phyloP scores from a whole-genome alignment of 2,888 invertebrate species.

The Fragum sueziense region DNA sequence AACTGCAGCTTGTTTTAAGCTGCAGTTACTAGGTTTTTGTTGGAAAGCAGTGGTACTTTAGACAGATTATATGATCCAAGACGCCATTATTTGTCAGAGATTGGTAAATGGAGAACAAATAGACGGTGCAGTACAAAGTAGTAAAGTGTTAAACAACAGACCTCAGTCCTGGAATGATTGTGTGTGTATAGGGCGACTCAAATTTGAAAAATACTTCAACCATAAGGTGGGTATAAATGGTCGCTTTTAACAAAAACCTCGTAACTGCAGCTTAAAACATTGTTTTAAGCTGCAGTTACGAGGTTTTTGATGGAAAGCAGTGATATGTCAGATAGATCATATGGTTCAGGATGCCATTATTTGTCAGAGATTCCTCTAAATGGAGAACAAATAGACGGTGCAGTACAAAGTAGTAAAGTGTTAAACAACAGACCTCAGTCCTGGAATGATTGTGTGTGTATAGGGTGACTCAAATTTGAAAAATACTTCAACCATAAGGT shows the following conservation, averaged over 20 bases:
- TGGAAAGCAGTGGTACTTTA: too few relatives aligned
- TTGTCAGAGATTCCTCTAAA: too few relatives aligned
- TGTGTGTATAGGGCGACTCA: constrained; percentile 76
- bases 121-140: constrained; percentile 75
- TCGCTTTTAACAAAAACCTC: too few relatives aligned
- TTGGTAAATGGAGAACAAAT: constrained; percentile 69
- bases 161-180: constrained; percentile 77
- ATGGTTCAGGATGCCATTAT: too few relatives aligned
- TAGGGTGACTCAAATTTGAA: constrained; percentile 81
- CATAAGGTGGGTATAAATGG: constrained; percentile 80
- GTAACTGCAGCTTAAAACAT: too few relatives aligned
- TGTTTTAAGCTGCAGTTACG: too few relatives aligned
- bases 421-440: constrained; percentile 65
- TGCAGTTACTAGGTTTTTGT: too few relatives aligned
- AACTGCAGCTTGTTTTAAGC: too few relatives aligned
- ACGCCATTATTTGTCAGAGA: too few relatives aligned
- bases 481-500: constrained; percentile 82
- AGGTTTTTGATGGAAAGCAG: too few relatives aligned
- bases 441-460: constrained; percentile 77
- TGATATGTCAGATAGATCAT: too few relatives aligned
- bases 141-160: constrained; percentile 70
- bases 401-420: constrained; percentile 74
- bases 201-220: constrained; percentile 83
- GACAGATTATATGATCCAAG: too few relatives aligned
- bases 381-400: constrained; percentile 74